Conservation (phyloP, 35 echinoderm and acorn worm species). For the Stichopus chloronotus region DNA sequence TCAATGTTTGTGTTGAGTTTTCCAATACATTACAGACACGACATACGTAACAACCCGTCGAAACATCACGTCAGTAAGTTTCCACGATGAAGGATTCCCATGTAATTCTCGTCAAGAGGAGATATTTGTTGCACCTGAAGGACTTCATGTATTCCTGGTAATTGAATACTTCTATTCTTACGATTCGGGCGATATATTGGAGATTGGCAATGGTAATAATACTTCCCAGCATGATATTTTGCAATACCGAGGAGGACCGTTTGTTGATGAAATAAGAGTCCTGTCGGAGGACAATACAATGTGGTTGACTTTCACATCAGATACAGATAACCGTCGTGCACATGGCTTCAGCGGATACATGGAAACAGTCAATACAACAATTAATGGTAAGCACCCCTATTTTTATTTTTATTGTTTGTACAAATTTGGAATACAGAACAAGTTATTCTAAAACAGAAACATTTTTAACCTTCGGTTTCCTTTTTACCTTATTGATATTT, state of each 20-base stretch:
- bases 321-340: background rate
- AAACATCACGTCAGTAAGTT: background rate
- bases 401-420: background rate
- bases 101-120: background rate
- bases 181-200: background rate
- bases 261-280: background rate
- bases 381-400: background rate
- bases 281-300: background rate
- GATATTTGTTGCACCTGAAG: background rate
- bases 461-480: background rate
- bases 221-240: background rate
- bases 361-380: background rate
- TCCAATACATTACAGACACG: too few species aligned
- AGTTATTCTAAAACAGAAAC: background rate
- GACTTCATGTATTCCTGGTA: background rate
- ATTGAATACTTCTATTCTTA: background rate
- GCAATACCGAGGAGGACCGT: background rate
- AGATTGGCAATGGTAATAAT: background rate
- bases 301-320: constrained; percentile 15
- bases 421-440: background rate
- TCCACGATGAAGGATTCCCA: background rate
- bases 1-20: too few species aligned
- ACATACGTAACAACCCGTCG: background rate
- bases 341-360: background rate
- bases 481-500: too few species aligned